Base-by-base conservation (phyloP, 2,888 invertebrate genomes). In the Aromia moschata region DNA sequence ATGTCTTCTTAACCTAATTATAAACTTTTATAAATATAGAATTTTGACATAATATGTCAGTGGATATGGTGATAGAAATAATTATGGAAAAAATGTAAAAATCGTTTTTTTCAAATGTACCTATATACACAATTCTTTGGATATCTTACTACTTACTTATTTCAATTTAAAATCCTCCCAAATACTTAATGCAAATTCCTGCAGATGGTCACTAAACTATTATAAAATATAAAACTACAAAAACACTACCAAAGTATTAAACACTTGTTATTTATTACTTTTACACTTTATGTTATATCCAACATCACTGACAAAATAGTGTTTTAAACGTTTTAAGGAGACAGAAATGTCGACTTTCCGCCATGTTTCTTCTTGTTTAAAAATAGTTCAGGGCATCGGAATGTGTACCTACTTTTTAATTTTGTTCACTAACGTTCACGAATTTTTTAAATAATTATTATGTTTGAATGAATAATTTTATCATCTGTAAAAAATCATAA, bases 341-440 rank as follows among this genome's bases (percentile, higher is more conserved):
- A 64, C 70, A 69, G 70, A 72, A 74, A 71, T 70, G 68, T 70
- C 67, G 68, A 64, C 67, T 61, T 56, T 67, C 68, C 77, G 78
- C 79, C 79, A 79, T 79, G 71, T 77, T 78, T 77, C 74, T 74
- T 75, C 72, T 67, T 71, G 74, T 76, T 75, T 77, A 78, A 78
- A 79, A 79, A 78, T 78, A 79, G 78, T 75, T 65, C 71, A 64
- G 69, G 71, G 71, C 74, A 72, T 74, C 74, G 58, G 51, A 38
- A 41, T 64, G 59, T 51, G 51, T 45, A 56, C n/a, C n/a, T n/a
- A n/a, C 51, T 59, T 59, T 59, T 59, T 59, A 51, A 56, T 56
- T 51, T 52, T 41, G 12, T 33, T 36, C 41, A 37, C 49, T 46
- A 49, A 49, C 49, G 43, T 49, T 20, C 37, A 16, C 33, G 25